Base-by-base conservation (phyloP, 2,113 vertebrate genomes). In the Bolborhynchus lineola region DNA sequence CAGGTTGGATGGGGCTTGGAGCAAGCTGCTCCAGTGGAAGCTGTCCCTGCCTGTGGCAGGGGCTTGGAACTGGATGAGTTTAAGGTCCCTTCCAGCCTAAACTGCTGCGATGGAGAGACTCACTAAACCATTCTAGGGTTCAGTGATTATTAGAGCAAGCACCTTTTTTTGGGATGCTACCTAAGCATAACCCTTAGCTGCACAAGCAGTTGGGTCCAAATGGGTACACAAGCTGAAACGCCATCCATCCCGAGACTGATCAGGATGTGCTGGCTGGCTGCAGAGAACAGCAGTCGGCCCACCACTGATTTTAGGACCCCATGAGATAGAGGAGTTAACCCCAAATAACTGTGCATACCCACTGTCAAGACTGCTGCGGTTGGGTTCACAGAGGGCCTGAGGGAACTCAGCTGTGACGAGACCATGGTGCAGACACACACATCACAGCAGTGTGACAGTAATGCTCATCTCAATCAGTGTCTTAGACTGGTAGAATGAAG, bases 371-470 rank as follows among this genome's bases (percentile, higher is more conserved):
- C 13, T 19, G 29, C 50, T 11, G 59, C 28, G n/a, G 5, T 26
- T 14, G 25, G 7, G 15, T 4, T 41, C 42, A 29, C 28, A 31
- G 49, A 37, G 50, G 37, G 44, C 42, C 71, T 39, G 52, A 46
- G 75, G 11, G 15, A 55, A 16, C n/a, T 17, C 31, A 19, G 47
- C 64, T 16, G 70, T 18, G 33, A 12, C 1, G 0, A 26, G 55
- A 35, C 24, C 2, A 16, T 16, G 37, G 64, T 71, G 71, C 49
- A n/a, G 19, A 16, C 4, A n/a, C 44, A 35, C 39, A 5, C 19
- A 9, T 4, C 37, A 15, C 2, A 11, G 35, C 13, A 17, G n/a
- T 13, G 39, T 1, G 9, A 21, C 19, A n/a, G 7, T 5, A 18
- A 14, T 0, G 31, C 33, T 11, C 11, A 11, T 2, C 16, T 14